Evolutionary conservation across 2,113 vertebrate species (phyloP), one percentile per base, ranked within the genome.

Genomic region (Scolopax mira): DNA sequence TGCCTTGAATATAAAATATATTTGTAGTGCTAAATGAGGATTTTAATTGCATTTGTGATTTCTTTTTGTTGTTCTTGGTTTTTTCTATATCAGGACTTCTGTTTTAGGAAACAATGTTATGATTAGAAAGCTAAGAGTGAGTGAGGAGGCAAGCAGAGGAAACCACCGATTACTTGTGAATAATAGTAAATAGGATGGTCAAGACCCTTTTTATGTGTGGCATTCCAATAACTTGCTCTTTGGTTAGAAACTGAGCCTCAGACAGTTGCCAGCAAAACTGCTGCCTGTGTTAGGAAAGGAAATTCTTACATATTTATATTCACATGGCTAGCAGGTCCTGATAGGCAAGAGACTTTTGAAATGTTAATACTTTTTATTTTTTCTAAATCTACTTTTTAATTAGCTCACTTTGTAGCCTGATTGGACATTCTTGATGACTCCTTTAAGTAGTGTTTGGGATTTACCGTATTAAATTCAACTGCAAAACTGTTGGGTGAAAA

Each of bases 71-170:
- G 25, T 3, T 16, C 28, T 52, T 24, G 21, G 6, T 51, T 51
- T 57, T 37, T 39, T 39, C 18, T 72, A 4, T 89, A 30, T 58
- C 39, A 57, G 57, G 55, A 71, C 44, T 97, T 85, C 15, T 9
- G 3, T 96, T 97, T 96, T 86, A 87, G 81, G 84, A 74, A 83
- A 70, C 41, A 85, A 35, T 72, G 19, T 75, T 96, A 51, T 94
- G 91, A 92, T 85, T 96, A 93, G 66, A 94, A 83, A 91, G 71
- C 69, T 94, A 90, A 70, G 90, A 93, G 79, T 88, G 75, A 84
- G 14, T 85, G 19, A 62, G 35, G 9, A 78, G 24, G 27, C 33
- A 81, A 84, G 51, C 37, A 92, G 82, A 44, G 49, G 52, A 61
- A 79, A 52, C 1, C 13, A 24, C 62, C 41, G 72, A 81, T 71